Conservation (phyloP, 2,888 invertebrate species). For the Hesperia comma region DNA sequence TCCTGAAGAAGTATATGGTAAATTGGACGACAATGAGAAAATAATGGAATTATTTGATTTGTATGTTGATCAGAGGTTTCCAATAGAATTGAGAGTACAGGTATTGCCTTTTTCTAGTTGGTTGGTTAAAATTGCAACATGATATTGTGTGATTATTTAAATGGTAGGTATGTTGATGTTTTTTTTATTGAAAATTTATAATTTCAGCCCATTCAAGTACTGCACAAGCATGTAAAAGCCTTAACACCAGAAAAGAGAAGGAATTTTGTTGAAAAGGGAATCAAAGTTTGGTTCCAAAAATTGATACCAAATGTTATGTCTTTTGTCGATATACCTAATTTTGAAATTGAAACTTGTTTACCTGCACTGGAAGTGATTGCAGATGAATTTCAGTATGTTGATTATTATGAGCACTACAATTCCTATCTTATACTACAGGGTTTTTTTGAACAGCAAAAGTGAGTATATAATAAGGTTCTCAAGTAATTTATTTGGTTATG, state of each 20-base stretch:
- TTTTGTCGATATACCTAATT: constrained; percentile 29
- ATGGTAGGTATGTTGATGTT: too few species aligned
- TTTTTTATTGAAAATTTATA: constrained; percentile 6
- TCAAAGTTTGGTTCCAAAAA: constrained; percentile 76
- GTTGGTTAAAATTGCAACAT: background rate
- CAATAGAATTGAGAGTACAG: constrained; percentile 48
- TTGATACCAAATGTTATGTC: constrained; percentile 72
- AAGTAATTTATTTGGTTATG: too few species aligned
- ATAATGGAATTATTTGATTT: constrained; percentile 54
- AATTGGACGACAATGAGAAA: constrained; percentile 49
- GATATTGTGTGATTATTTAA: too few species aligned
- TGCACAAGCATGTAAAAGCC: constrained; percentile 60
- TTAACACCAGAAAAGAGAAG: constrained; percentile 61
- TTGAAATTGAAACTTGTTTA: constrained; percentile 42
- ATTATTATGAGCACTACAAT: constrained; percentile 63
- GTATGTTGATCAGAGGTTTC: constrained; percentile 50
- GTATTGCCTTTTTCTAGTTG: constrained; percentile 44
- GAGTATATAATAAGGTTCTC: constrained; percentile 46
- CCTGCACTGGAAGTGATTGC: constrained; percentile 71
- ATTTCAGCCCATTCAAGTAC: constrained; percentile 64
- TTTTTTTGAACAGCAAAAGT: constrained; percentile 67
- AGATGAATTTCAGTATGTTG: constrained; percentile 62
- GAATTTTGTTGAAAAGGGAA: constrained; percentile 64
- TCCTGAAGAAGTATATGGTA: constrained; percentile 54
- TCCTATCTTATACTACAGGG: constrained; percentile 69